A percentile compares a stretch with the other conserved stretches of the same genome.
These are phyloP conservation scores for Callinectes sapidus DNA, from an alignment of 2,888 invertebrate genomes.

Conservation along the genomic window DNA sequence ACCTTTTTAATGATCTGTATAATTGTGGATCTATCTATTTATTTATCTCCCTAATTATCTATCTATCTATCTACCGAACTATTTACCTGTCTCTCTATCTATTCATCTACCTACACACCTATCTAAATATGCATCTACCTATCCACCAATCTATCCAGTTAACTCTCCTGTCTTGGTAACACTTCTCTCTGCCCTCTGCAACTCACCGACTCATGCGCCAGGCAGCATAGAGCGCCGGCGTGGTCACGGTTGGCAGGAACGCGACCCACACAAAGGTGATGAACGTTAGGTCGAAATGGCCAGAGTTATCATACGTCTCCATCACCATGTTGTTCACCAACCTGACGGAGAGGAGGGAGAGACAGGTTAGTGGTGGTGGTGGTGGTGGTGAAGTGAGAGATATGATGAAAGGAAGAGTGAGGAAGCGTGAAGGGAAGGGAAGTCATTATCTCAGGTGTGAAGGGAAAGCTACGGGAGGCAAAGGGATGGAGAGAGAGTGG, in stretches of 20 bases:
- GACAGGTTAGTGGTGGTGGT: not conserved
- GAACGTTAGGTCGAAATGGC: conserved; percentile 83
- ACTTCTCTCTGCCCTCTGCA: not conserved
- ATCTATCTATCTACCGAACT: not conserved
- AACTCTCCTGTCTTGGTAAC: no score
- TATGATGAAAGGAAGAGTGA: not conserved
- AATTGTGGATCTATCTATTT: not conserved
- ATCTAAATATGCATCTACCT: not conserved
- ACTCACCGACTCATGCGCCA: conserved; percentile 79
- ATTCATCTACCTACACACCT: not conserved
- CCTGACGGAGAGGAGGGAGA: conserved; percentile 74
- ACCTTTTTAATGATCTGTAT: no score
- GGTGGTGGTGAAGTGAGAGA: not conserved
- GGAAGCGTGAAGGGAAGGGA: not conserved
- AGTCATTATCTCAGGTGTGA: not conserved
- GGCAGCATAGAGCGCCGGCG: conserved; percentile 81
- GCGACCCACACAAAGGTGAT: conserved; percentile 84
- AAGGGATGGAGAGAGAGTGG: not conserved
- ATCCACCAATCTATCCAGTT: not conserved
- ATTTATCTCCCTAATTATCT: not conserved
- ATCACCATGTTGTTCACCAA: conserved; percentile 81
- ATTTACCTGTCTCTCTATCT: not conserved
- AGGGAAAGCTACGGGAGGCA: not conserved
- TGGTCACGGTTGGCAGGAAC: conserved; percentile 82
- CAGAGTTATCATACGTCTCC: conserved; percentile 83